A percentile compares a stretch with the other conserved stretches of the same genome.
phyloP scores from a whole-genome alignment of 2,888 invertebrate species.

The Cataglyphis cursor region DNA sequence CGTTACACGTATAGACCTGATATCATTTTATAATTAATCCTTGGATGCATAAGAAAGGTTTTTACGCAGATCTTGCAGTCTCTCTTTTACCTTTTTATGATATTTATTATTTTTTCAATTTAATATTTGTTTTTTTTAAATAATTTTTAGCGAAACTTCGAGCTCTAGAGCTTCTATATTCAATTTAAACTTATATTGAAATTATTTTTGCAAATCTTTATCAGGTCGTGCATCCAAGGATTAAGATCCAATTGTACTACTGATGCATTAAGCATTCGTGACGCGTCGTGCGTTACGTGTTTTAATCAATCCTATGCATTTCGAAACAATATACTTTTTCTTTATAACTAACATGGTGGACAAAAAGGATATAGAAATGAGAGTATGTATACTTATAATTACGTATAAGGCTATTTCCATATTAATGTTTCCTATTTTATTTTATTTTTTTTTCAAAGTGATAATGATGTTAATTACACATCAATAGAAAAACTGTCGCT shows the following conservation, averaged over 20 bases:
- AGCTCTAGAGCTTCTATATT: not conserved
- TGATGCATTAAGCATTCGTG: constrained; percentile 56
- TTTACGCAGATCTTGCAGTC: constrained; percentile 14
- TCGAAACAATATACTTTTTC: constrained; percentile 59
- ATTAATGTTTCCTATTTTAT: not conserved
- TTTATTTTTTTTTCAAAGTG: constrained; percentile 8
- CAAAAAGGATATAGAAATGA: constrained; percentile 57
- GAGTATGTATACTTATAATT: not conserved
- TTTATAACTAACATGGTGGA: constrained; percentile 68
- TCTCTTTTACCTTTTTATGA: not conserved
- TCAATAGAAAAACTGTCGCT: constrained; percentile 5
- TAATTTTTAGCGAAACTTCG: not conserved
- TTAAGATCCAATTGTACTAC: constrained; percentile 25
- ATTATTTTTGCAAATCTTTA: not conserved
- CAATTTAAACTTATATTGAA: not conserved
- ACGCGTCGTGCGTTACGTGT: constrained; percentile 50
- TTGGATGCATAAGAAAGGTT: constrained; percentile 13
- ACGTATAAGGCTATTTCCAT: not conserved
- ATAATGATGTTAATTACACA: constrained; percentile 19
- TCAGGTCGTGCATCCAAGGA: constrained; percentile 6
- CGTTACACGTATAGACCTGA: not conserved
- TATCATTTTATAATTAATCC: constrained; percentile 12
- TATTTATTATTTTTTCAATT: not conserved
- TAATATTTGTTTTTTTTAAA: not conserved
- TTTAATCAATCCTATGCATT: constrained; percentile 69